Percentiles rank a stretch among this genome's conserved stretches.
These are phyloP conservation scores for human DNA, from an alignment of 2,113 vertebrate species.

Conservation along the genomic window GRCh38 chr3:189250001-189250500, in stretches of 20 bases:
- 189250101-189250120: conserved; percentile 6
- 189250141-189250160: background rate
- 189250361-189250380: background rate
- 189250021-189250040: conserved; percentile 44
- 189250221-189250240: background rate
- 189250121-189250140: conserved; percentile 36
- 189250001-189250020: background rate
- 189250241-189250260: background rate
- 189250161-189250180: background rate
- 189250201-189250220: background rate
- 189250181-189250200: background rate
- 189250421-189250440: background rate
- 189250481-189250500: conserved; percentile 44
- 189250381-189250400: background rate
- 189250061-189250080: conserved; percentile 44
- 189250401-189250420: conserved; percentile 18
- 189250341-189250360: background rate
- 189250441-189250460: background rate
- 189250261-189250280: background rate
- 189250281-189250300: background rate
- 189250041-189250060: conserved; percentile 35
- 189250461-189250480: background rate
- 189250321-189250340: background rate
- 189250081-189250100: conserved; percentile 9
- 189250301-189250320: background rate